Conservation (phyloP, 2,113 vertebrate genomes). For the Poeciliopsis prolifica region DNA sequence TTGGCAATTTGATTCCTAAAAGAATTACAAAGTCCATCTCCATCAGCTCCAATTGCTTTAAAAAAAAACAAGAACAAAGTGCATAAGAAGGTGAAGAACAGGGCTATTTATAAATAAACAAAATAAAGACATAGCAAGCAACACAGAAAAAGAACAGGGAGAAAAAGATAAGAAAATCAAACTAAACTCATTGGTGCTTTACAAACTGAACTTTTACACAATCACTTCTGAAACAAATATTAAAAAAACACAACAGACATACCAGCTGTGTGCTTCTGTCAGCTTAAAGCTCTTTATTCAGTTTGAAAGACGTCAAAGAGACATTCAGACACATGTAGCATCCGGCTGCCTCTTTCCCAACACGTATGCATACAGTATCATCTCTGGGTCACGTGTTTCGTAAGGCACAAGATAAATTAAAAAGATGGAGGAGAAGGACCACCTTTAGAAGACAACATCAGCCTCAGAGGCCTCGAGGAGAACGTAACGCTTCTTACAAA, state of each 20-base stretch:
- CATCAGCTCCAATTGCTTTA: too few species aligned
- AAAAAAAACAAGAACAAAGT: too few species aligned
- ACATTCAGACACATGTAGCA: slow-evolving; percentile 42
- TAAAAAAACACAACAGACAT: neutral
- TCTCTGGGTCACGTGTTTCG: slow-evolving; percentile 28
- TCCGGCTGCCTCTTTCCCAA: neutral
- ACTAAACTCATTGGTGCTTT: too few species aligned
- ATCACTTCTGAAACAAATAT: neutral
- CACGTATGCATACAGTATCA: slow-evolving; percentile 14
- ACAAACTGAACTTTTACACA: too few species aligned
- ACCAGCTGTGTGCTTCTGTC: slow-evolving; percentile 35
- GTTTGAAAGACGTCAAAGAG: slow-evolving; percentile 57
- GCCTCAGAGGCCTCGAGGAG: slow-evolving; percentile 26
- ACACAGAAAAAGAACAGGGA: too few species aligned
- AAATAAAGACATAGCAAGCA: too few species aligned
- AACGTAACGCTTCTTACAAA: neutral
- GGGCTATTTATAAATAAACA: too few species aligned
- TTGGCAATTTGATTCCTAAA: too few species aligned
- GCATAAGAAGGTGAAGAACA: too few species aligned
- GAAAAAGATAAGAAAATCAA: too few species aligned
- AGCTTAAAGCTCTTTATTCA: slow-evolving; percentile 70
- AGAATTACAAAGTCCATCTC: too few species aligned
- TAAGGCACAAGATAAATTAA: slow-evolving; percentile 89
- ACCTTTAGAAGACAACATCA: slow-evolving; percentile 9
- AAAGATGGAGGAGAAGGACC: slow-evolving; percentile 55